Evolutionary conservation across 2,797 vertebrate species (phyloP).

Genomic region (Tarsius wallacei): DNA sequence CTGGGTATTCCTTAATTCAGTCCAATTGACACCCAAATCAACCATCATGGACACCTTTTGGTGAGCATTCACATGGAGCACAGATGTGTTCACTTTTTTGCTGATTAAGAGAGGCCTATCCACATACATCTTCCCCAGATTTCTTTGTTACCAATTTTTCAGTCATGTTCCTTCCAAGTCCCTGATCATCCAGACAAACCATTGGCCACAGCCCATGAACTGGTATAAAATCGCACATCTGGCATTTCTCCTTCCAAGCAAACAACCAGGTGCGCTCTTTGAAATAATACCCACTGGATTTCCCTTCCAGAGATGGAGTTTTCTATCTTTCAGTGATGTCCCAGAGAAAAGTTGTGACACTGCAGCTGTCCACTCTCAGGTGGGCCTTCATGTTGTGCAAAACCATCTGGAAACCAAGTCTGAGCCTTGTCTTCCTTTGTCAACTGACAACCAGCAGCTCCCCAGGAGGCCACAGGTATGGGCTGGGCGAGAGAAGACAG

Average conservation of each 20-base stretch:
- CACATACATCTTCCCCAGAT: neutral
- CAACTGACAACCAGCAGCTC: neutral
- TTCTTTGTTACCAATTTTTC: neutral
- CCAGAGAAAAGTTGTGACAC: neutral
- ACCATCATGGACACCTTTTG: neutral
- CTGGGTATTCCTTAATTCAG: neutral
- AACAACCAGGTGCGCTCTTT: neutral
- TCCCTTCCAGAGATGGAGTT: neutral
- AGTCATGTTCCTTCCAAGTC: neutral
- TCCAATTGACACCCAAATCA: neutral
- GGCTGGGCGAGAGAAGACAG: neutral
- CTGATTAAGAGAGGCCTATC: neutral
- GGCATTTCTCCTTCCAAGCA: no score
- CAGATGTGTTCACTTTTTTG: neutral
- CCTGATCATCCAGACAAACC: neutral
- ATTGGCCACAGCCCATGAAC: neutral
- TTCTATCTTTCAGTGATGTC: neutral
- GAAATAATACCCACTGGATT: neutral
- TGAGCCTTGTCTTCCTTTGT: neutral
- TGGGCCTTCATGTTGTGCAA: neutral
- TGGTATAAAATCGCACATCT: neutral
- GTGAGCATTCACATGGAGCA: neutral
- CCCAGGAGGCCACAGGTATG: neutral
- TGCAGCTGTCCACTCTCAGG: neutral
- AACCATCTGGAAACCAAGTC: neutral